These are phyloP conservation scores for Agriopis leucophaearia DNA, from an alignment of 2,888 invertebrate genomes.

Conservation along the genomic window DNA sequence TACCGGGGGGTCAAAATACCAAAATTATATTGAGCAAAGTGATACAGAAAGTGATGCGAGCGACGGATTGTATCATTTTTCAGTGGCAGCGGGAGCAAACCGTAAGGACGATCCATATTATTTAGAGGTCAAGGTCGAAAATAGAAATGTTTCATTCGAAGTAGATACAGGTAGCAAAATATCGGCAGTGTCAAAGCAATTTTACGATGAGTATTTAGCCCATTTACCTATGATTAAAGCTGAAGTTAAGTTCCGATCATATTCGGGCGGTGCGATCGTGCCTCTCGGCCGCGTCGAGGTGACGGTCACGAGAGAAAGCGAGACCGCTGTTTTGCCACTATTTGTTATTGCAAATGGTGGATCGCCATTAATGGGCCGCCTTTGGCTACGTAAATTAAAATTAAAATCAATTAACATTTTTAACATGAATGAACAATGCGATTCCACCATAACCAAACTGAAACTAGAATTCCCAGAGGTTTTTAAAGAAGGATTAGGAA, in stretches of 20 bases:
- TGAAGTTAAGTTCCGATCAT: conserved; percentile 1
- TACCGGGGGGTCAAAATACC: no score
- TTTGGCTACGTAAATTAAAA: conserved; percentile 39
- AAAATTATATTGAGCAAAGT: background rate
- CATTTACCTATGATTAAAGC: no score
- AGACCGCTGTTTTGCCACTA: conserved; percentile 16
- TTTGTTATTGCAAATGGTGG: conserved; percentile 33
- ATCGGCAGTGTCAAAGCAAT: no score
- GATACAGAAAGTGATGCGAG: background rate
- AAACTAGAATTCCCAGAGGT: no score
- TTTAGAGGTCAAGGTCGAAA: conserved; percentile 24
- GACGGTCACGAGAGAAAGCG: conserved; percentile 1
- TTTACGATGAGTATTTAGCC: no score
- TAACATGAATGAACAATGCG: no score
- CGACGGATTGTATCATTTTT: conserved; percentile 20
- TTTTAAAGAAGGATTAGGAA: no score
- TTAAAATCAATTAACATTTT: conserved; percentile 28
- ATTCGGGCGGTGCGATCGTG: conserved; percentile 21
- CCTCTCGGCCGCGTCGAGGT: conserved; percentile 29
- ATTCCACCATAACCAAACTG: no score
- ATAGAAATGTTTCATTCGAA: conserved; percentile 6
- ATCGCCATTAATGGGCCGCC: conserved; percentile 10
- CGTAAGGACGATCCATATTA: conserved; percentile 37
- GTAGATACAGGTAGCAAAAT: no score
- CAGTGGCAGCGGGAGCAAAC: conserved; percentile 9